Base-by-base conservation (phyloP, 2,113 vertebrate genomes). In the Malaclemys terrapin region DNA sequence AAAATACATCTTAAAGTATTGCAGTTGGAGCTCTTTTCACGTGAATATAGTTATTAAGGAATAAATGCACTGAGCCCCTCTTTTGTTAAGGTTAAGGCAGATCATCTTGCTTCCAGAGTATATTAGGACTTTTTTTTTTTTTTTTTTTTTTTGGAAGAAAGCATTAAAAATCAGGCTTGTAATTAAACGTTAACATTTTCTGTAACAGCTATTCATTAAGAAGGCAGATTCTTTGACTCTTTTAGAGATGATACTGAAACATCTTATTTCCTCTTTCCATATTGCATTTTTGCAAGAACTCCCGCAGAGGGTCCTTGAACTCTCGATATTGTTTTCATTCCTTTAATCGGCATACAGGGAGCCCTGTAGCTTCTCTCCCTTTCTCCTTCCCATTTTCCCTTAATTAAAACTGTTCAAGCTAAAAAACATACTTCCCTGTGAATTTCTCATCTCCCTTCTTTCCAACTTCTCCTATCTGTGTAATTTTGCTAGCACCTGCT, bases 381-480 rank as follows among this genome's bases (percentile, higher is more conserved):
- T 35, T 38, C 22, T 35, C 35, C 47, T 78, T 82, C 24, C 87
- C 90, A 5, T 89, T 95, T 94, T 82, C 83, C 14, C 62, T 87
- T 86, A 93, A 93, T 80, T 89, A 89, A 96, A 90, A 50, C 69
- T 90, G 80, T 80, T 85, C 10, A 59, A 85, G 45, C 6, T 80
- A 50, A 22, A 35, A 89, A 89, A 53, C 38, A 59, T 38, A 10
- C 54, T 90, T 94, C 19, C 27, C n/a, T 72, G 29, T 88, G 27
- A 91, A 62, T 80, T 56, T 92, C 22, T 88, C 45, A n/a, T 80
- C 47, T 91, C 49, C 19, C 9, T 87, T 53, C 17, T 50, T 93
- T 84, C 20, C 38, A 59, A 90, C 47, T 91, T 94, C 14, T 84
- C n/a, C 9, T 84, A 22, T 47, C 45, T 16, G 24, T 57, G 42